Evolutionary conservation across 2,113 vertebrate species (phyloP).

Genomic region (Gyps fulvus): DNA sequence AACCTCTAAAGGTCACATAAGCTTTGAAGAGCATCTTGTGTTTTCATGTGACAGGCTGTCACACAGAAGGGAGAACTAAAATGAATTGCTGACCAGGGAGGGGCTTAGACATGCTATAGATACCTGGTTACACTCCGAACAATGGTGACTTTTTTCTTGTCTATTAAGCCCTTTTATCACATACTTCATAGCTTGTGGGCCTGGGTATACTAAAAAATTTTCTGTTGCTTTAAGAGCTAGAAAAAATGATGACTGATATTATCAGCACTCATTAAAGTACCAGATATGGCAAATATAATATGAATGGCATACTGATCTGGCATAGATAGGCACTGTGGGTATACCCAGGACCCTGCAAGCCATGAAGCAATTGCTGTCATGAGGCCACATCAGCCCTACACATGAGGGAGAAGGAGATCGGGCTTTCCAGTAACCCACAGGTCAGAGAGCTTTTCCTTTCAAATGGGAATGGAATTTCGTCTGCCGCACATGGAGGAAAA

Average conservation of each 20-base stretch:
- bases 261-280: background rate
- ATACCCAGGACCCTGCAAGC: background rate
- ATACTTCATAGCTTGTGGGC: background rate
- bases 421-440: background rate
- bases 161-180: background rate
- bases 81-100: background rate
- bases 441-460: background rate
- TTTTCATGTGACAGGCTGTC: slow-evolving; percentile 10
- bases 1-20: slow-evolving; percentile 3
- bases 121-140: background rate
- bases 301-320: background rate
- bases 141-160: background rate
- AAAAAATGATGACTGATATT: background rate
- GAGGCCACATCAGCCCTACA: background rate
- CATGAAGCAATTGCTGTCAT: background rate
- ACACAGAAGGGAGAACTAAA: background rate
- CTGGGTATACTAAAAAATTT: background rate
- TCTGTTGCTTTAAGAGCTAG: background rate
- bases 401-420: background rate
- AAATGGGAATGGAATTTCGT: background rate
- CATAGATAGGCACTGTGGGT: fast-evolving
- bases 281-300: background rate
- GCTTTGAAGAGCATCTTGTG: slow-evolving; percentile 20
- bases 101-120: background rate
- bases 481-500: background rate